A percentile compares a stretch with the other conserved stretches of the same genome.
Conservation (phyloP, 2,113 vertebrate species). For the Ariopsis seemanni region DNA sequence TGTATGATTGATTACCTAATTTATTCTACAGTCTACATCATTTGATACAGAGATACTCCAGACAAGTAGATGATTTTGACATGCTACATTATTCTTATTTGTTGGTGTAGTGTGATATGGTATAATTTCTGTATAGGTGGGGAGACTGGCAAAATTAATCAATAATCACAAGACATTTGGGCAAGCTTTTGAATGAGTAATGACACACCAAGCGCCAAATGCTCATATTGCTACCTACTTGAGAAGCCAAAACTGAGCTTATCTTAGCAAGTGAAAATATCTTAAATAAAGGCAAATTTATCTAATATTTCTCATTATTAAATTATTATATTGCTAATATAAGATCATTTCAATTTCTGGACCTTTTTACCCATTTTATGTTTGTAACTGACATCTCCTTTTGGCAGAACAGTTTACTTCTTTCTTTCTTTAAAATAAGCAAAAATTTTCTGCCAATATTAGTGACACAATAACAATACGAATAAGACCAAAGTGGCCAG, state of each 20-base stretch:
- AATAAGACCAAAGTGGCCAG: not conserved
- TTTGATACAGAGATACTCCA: constrained; percentile 3
- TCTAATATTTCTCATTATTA: not conserved
- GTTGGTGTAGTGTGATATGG: not conserved
- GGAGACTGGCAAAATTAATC: not conserved
- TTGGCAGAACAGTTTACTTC: not conserved
- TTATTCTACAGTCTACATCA: not conserved
- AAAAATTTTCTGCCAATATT: not conserved
- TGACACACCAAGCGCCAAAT: not conserved
- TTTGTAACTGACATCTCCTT: not conserved
- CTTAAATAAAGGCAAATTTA: not conserved
- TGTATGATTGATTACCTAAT: constrained; percentile 9
- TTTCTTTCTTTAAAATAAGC: not conserved
- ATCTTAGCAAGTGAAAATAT: not conserved
- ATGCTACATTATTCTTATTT: constrained; percentile 25
- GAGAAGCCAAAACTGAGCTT: not conserved
- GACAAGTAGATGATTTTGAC: constrained; percentile 1
- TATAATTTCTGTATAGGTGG: not conserved
- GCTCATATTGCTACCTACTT: not conserved
- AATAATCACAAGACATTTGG: not conserved
- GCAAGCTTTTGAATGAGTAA: not conserved
- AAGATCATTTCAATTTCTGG: not conserved
- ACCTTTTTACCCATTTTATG: not conserved
- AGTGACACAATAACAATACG: not conserved
- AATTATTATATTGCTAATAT: not conserved